A percentile compares a stretch with the other conserved stretches of the same genome.
Conservation (phyloP, 37 sponge, comb jelly and placozoan genomes). For the Beroe ovata region DNA sequence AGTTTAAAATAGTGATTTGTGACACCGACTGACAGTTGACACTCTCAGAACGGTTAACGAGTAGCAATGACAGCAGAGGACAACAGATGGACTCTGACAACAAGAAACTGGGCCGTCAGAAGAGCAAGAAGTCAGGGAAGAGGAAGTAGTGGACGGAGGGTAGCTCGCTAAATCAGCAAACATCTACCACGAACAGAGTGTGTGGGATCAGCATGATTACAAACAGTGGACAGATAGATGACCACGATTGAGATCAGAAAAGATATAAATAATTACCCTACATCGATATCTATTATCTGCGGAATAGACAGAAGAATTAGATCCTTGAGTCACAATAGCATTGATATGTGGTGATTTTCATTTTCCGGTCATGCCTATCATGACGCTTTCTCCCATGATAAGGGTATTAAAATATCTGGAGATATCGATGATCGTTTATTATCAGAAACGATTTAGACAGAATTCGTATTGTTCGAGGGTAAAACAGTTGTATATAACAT, state of each 20-base stretch:
- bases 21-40: no score
- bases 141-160: background rate
- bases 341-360: no score
- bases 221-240: background rate
- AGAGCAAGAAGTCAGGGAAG: slow-evolving; percentile 59
- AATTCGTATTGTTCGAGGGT: background rate
- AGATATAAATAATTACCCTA: no score
- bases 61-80: slow-evolving; percentile 52
- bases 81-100: background rate
- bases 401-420: no score
- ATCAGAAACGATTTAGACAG: no score
- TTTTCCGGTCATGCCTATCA: no score
- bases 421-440: no score
- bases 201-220: background rate
- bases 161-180: background rate
- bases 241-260: background rate
- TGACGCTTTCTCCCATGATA: no score
- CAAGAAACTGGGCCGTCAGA: background rate
- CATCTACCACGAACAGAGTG: background rate
- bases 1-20: no score
- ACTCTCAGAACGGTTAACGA: slow-evolving; percentile 48
- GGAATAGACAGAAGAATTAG: no score
- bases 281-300: no score
- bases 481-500: background rate
- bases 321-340: no score